These are phyloP conservation scores for Cryptus armator DNA, from an alignment of 2,888 invertebrate genomes.

Conservation along the genomic window DNA sequence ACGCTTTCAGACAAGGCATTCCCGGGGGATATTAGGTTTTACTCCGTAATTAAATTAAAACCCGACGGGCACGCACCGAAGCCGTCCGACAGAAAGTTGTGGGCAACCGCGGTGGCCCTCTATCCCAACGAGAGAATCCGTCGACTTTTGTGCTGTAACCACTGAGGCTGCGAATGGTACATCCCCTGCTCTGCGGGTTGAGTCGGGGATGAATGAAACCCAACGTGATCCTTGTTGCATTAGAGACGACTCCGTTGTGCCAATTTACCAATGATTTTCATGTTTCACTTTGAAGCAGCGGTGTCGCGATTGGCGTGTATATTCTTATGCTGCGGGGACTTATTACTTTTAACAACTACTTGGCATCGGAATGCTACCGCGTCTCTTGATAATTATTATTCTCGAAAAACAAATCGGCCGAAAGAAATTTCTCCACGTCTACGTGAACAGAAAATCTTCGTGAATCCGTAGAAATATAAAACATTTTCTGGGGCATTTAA, in stretches of 20 bases:
- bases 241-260: background rate
- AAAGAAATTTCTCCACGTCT: too few relatives aligned
- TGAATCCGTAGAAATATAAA: too few relatives aligned
- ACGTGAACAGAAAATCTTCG: too few relatives aligned
- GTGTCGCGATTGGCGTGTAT: too few relatives aligned
- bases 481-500: too few relatives aligned
- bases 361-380: too few relatives aligned
- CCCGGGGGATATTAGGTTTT: constrained; percentile 76
- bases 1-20: constrained; percentile 61
- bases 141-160: background rate
- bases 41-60: constrained; percentile 78
- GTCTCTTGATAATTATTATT: too few relatives aligned
- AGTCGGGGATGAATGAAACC: constrained; percentile 47
- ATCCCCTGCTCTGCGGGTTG: constrained; percentile 25
- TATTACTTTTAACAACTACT: too few relatives aligned
- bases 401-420: too few relatives aligned
- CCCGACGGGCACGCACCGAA: constrained; percentile 63
- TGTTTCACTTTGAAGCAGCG: background rate
- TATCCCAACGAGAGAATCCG: constrained; percentile 49
- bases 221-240: constrained; percentile 38
- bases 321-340: too few relatives aligned
- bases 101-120: constrained; percentile 67
- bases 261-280: background rate
- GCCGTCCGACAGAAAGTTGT: constrained; percentile 74
- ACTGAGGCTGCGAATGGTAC: constrained; percentile 44